These are phyloP conservation scores for Anastrepha ludens DNA, from an alignment of 1,140 invertebrate species.

Conservation along the genomic window DNA sequence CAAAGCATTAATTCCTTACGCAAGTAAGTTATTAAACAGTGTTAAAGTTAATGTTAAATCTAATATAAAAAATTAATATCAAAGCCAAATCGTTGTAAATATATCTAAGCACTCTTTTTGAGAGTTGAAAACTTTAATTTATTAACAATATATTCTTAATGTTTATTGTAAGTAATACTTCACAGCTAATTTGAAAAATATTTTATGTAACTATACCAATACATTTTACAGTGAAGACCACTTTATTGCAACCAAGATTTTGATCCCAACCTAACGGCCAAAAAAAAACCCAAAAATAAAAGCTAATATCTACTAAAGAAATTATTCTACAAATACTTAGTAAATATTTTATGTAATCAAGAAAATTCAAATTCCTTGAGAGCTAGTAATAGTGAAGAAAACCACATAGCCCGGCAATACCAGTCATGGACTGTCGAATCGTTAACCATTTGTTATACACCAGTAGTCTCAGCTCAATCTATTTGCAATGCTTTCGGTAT, in stretches of 20 bases:
- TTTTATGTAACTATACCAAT: background rate
- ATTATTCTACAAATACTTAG: background rate
- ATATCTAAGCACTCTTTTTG: background rate
- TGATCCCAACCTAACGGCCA: no score
- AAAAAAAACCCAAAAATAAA: no score
- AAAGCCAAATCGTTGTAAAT: background rate
- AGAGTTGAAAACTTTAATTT: background rate
- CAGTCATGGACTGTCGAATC: no score
- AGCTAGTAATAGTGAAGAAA: no score
- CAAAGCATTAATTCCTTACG: slow-evolving; percentile 1
- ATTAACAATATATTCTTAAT: slow-evolving; percentile 16
- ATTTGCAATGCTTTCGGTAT: no score
- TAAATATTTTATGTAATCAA: no score
- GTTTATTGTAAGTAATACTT: background rate
- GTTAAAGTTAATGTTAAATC: slow-evolving; percentile 49
- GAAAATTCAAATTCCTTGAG: background rate
- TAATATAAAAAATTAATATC: background rate
- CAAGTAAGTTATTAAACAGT: background rate
- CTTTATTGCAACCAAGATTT: background rate
- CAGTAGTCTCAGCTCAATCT: no score
- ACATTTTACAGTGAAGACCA: background rate
- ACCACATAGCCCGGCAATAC: no score
- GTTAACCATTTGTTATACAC: no score
- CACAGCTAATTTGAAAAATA: background rate
- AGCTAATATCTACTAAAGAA: background rate